phyloP scores from a whole-genome alignment of 2,797 vertebrate species.

The Melanitta fusca region DNA sequence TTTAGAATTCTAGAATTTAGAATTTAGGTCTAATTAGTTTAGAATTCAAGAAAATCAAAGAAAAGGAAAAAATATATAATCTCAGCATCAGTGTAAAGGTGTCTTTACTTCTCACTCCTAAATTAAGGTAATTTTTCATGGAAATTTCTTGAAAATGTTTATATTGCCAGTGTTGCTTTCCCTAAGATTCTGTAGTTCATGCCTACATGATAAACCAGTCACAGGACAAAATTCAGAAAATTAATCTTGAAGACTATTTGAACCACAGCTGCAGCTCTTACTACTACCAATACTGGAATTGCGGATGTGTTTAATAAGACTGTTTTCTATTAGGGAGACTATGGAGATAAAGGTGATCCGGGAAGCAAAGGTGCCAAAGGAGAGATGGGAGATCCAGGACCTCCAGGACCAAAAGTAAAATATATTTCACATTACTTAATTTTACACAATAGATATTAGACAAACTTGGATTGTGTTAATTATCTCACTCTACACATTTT shows the following conservation, averaged over 20 bases:
- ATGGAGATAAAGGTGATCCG: constrained; percentile 83
- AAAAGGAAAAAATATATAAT: not conserved
- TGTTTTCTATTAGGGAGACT: constrained; percentile 81
- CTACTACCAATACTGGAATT: not conserved
- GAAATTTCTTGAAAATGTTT: not conserved
- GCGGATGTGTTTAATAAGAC: not conserved
- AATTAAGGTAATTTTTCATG: not conserved
- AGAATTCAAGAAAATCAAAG: not conserved
- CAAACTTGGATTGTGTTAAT: not conserved
- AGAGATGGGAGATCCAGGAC: constrained; percentile 81
- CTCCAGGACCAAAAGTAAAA: constrained; percentile 77
- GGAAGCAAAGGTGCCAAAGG: constrained; percentile 87
- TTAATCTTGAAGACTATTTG: not conserved
- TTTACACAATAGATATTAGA: not conserved
- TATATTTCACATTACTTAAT: not conserved
- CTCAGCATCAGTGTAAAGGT: not conserved
- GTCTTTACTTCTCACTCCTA: not conserved
- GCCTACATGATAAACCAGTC: not conserved
- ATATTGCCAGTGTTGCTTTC: not conserved
- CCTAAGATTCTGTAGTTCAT: not conserved
- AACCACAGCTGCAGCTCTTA: not conserved
- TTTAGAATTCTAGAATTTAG: not conserved
- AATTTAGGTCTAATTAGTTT: too few relatives aligned
- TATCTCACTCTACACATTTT: constrained; percentile 5
- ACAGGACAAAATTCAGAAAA: not conserved